A percentile compares a stretch with the other conserved stretches of the same genome.
Conservation (phyloP, 2,797 vertebrate genomes). For the Phataginus tricuspis region DNA sequence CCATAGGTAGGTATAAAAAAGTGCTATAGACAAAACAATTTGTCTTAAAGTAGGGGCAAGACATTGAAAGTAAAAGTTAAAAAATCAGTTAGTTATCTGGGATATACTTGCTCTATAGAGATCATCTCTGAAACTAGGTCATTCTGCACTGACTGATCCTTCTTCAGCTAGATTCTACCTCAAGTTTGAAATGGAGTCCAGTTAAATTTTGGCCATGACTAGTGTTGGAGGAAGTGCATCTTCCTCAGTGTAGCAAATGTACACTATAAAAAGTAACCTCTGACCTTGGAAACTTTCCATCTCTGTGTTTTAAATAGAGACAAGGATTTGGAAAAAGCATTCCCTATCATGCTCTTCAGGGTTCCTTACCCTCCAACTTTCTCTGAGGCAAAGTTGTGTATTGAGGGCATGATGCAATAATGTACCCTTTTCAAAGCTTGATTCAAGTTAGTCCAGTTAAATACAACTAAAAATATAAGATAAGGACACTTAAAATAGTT, state of each 20-base stretch:
- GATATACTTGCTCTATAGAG: not conserved
- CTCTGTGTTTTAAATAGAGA: not conserved
- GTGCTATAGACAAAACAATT: not conserved
- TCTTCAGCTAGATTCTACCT: not conserved
- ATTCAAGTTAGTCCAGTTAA: not conserved
- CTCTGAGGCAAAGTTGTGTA: not conserved
- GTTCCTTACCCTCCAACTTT: not conserved
- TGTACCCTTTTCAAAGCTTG: not conserved
- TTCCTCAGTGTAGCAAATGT: not conserved
- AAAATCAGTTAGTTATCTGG: not conserved
- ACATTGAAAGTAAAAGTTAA: not conserved
- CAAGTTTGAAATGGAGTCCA: not conserved
- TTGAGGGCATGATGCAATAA: not conserved
- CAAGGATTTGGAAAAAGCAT: not conserved
- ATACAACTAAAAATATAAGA: not conserved
- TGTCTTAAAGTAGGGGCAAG: not conserved
- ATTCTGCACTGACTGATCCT: not conserved
- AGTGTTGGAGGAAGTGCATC: not conserved
- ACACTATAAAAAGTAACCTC: not conserved
- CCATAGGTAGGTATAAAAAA: not conserved
- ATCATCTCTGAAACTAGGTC: not conserved
- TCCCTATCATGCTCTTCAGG: not conserved
- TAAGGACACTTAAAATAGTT: not conserved
- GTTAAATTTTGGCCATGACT: not conserved
- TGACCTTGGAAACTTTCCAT: not conserved